These are phyloP conservation scores for Sebastiscus tertius DNA, from an alignment of 2,797 vertebrate genomes.

Conservation along the genomic window DNA sequence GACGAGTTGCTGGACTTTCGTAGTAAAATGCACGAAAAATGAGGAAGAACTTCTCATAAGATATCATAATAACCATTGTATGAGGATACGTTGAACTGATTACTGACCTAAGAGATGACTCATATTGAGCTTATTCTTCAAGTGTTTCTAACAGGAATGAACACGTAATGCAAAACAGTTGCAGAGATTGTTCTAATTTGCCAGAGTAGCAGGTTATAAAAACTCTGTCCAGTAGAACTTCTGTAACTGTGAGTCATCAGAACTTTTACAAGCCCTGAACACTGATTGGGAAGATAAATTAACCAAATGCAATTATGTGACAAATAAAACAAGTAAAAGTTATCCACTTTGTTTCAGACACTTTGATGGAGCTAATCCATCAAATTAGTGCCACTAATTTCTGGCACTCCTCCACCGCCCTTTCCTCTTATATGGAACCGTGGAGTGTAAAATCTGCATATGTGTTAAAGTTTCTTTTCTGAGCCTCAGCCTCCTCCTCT, in stretches of 20 bases:
- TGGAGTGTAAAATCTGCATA: neutral
- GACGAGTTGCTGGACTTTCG: too few relatives aligned
- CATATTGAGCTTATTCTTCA: neutral
- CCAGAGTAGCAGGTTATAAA: neutral
- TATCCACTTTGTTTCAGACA: neutral
- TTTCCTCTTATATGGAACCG: neutral
- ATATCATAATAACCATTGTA: too few relatives aligned
- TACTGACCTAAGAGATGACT: neutral
- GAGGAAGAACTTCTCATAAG: too few relatives aligned
- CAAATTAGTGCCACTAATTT: neutral
- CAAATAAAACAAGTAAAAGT: neutral
- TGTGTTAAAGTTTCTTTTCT: neutral
- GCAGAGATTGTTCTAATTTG: neutral
- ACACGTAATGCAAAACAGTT: neutral
- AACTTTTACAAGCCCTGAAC: neutral
- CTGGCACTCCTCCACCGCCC: neutral
- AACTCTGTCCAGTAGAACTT: neutral
- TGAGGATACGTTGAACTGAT: neutral
- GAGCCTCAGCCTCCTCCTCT: neutral
- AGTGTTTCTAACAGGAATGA: neutral
- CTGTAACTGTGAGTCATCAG: neutral
- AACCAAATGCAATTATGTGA: neutral
- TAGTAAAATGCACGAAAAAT: too few relatives aligned
- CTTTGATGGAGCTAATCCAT: neutral
- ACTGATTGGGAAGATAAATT: neutral